phyloP scores from a whole-genome alignment of 2,113 vertebrate species.

The Osmerus eperlanus region DNA sequence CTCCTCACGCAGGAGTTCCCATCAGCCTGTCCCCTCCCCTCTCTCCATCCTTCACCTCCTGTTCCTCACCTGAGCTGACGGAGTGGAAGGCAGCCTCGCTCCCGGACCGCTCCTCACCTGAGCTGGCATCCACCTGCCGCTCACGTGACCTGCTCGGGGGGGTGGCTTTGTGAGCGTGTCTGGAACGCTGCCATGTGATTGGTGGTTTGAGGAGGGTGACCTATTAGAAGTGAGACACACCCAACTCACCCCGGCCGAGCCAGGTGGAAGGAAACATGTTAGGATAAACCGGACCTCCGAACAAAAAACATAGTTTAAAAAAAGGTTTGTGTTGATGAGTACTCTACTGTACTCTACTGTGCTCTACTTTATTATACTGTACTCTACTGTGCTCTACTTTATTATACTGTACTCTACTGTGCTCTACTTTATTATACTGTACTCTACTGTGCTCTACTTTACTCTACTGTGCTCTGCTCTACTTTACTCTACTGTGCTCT shows the following conservation, averaged over 20 bases:
- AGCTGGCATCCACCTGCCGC: slow-evolving; percentile 71
- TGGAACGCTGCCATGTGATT: slow-evolving; percentile 32
- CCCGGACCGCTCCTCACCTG: slow-evolving; percentile 74
- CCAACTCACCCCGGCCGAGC: slow-evolving; percentile 11
- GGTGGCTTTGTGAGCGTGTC: slow-evolving; percentile 6
- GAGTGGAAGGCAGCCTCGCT: slow-evolving; percentile 54
- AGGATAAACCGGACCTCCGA: too few relatives aligned
- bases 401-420: too few relatives aligned
- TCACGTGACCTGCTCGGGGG: slow-evolving; percentile 43
- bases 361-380: too few relatives aligned
- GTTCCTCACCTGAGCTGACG: slow-evolving; percentile 45
- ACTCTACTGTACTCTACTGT: too few relatives aligned
- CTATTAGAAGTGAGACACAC: slow-evolving; percentile 34
- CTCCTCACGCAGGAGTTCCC: slow-evolving; percentile 29
- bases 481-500: too few relatives aligned
- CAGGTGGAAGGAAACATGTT: too few relatives aligned
- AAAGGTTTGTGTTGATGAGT: too few relatives aligned
- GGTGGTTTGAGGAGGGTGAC: slow-evolving; percentile 38
- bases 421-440: too few relatives aligned
- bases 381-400: too few relatives aligned
- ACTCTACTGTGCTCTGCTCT: too few relatives aligned
- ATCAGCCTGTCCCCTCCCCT: slow-evolving; percentile 41
- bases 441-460: too few relatives aligned
- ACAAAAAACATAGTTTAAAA: too few relatives aligned
- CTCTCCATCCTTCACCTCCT: slow-evolving; percentile 52